Base-by-base conservation (phyloP, 2,888 invertebrate genomes). In the Ichneumoninae sp. region DNA sequence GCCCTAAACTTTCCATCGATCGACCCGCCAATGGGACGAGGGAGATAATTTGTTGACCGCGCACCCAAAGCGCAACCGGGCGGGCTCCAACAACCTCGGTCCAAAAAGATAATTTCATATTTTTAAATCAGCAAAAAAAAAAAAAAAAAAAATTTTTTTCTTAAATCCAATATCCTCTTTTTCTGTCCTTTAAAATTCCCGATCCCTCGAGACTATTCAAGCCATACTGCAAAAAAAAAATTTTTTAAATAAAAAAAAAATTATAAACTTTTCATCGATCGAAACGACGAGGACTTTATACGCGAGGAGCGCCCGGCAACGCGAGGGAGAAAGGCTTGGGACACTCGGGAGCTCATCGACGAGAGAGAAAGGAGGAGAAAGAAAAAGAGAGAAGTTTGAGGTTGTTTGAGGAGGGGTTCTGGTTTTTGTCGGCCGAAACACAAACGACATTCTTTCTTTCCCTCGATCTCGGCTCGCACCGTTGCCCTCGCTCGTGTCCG, bases 371-470 rank as follows among this genome's bases (percentile, higher is more conserved):
- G 8, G 57, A 30, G 0, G 30, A 4, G 30, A 57, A 10, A 57
- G 22, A 57, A 57, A 57, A 22, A 57, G 57, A 57, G 57, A 57
- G 19, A 1, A 57, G 57, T 57, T 26, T 57, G 22, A 22, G 57
- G 57, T 57, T 22, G 57, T 57, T 57, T 26, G 26, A 57, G 44
- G 50, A n/a, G 77, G 83, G 83, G 83, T 87, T 87, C 88, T 85
- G 85, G 87, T 88, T 88, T 88, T 88, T 88, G 84, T 87, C 87
- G 83, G 86, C 65, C 85, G 85, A 88, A 89, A 89, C 85, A 88
- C 88, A 89, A 88, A 89, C 89, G 88, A 89, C 89, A 89, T 89
- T 89, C 89, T 89, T 89, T 88, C 89, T 88, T 88, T 89, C 88
- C 86, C 86, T 88, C 83, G 82, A 85, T 84, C 83, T 83, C 76